Base-by-base conservation (phyloP, 2,113 vertebrate species). In the Pyrgilauda ruficollis region DNA sequence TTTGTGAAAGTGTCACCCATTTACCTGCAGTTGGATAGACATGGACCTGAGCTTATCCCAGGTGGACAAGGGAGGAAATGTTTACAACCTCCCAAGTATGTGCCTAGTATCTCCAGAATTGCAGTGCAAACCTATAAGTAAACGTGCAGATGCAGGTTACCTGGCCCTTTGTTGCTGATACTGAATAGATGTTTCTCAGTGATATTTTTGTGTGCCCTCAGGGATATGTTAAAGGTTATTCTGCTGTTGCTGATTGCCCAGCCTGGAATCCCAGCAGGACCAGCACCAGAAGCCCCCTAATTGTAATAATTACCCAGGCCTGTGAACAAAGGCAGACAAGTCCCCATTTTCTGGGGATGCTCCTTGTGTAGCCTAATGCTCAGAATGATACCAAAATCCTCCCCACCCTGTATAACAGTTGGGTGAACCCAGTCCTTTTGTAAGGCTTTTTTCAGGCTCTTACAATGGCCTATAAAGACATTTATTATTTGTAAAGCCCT, bases 191-290 rank as follows among this genome's bases (percentile, higher is more conserved):
- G 39, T 47, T 69, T 67, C 59, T 92, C 68, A 70, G 76, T n/a
- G 61, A 46, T 75, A 44, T 30, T 78, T 88, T 84, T 84, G 11
- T 31, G 76, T 86, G 79, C 61, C 69, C 79, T 95, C 92, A 86
- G 94, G 93, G 81, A 81, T 90, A 22, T 50, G 28, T n/a, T 78
- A 61, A 52, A 78, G 33, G 44, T 49, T 63, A 43, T 84, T 68
- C 53, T 70, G 62, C 27, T 69, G 66, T 26, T 79, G 58, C 30
- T 8, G 8, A 39, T 53, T 76, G 58, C 59, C 33, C 17, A 49
- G 56, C 22, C 46, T 79, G 66, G 50, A 69, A 50, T 43, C 26
- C 35, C 0, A 2, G 68, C 37, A 70, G 67, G 46, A 66, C 19
- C 53, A 87, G 58, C 26, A 41, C 56, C 41, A 47, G 24, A 63